phyloP scores from a whole-genome alignment of 2,113 vertebrate genomes.

The Mesoclemmys tuberculata region DNA sequence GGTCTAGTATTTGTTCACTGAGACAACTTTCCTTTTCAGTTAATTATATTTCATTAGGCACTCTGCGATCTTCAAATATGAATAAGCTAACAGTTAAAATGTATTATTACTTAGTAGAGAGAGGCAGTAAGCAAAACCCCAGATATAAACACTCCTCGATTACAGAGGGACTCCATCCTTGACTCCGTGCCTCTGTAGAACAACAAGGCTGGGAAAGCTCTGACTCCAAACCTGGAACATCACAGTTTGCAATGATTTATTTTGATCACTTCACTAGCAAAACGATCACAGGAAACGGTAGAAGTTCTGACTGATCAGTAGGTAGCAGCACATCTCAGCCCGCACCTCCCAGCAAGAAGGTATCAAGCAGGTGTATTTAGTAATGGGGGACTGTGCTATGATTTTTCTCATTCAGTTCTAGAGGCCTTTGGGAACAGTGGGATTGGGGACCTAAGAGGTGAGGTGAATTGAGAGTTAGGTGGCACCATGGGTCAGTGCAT shows the following conservation, averaged over 20 bases:
- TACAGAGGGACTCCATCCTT: not conserved
- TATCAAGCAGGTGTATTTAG: not conserved
- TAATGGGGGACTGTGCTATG: not conserved
- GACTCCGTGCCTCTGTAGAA: not conserved
- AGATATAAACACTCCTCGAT: not conserved
- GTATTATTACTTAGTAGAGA: not conserved
- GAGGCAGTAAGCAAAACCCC: not conserved
- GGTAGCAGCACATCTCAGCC: not conserved
- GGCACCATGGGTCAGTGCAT: not conserved
- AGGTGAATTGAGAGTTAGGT: not conserved
- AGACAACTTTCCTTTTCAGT: not conserved
- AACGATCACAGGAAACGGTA: not conserved
- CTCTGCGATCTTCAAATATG: not conserved
- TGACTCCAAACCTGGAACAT: not conserved
- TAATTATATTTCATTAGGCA: not conserved
- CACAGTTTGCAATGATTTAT: not conserved
- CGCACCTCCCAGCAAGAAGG: no score
- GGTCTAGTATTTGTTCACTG: not conserved
- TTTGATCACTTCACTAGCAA: not conserved
- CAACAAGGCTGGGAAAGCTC: no score
- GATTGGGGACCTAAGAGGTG: not conserved
- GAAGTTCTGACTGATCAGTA: not conserved
- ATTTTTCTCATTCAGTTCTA: not conserved
- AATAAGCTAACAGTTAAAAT: not conserved
- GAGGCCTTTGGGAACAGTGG: not conserved